Evolutionary conservation across 1,140 invertebrate species (phyloP), one percentile per base, ranked within the genome.

Genomic region (Drosophila funebris): DNA sequence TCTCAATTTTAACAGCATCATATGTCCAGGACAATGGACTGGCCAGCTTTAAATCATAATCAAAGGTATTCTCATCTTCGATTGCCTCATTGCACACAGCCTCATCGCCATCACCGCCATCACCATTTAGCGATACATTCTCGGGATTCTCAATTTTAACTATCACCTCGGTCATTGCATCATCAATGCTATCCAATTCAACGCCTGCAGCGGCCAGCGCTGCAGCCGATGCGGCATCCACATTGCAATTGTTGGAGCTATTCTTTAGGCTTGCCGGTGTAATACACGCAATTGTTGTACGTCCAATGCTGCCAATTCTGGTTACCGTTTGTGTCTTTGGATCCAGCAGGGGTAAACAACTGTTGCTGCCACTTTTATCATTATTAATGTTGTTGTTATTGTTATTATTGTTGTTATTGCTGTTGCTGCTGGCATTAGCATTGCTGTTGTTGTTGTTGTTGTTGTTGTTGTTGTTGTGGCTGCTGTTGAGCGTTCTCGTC

Each of bases 21-120:
- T 91, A 91, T 16, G 87, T 91, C 90, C 90, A 91, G 0, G 90
- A 91, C 72, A 91, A 22, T 0, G 90, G 90, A 61, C 89, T 91
- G 36, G 83, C 90, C 50, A 91, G 33, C 50, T 91, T 91, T 2
- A 91, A 39, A 54, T 91, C 90, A 43, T 91, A 91, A 50, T 90
- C 83, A 16, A 90, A 90, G 16, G 88, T 80, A 14, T 89, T 89
- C 29, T 89, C 84, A 52, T 90, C 88, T 1, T 89, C 81, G 18
- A 82, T 77, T 0, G 84, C 85, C 66, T 79, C 90, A 53, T 91
- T 85, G 69, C 81, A 87, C 44, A 78, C 81, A 43, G 81, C 77
- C 66, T 81, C 81, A 3, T 90, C 89, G 27, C 83, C 89, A 31
- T 78, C 76, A 62, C 78, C 81, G 4, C 89, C 89, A 24, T 83